A percentile compares a stretch with the other conserved stretches of the same genome.
phyloP scores from a whole-genome alignment of 2,113 vertebrate genomes.

The Callospermophilus lateralis region DNA sequence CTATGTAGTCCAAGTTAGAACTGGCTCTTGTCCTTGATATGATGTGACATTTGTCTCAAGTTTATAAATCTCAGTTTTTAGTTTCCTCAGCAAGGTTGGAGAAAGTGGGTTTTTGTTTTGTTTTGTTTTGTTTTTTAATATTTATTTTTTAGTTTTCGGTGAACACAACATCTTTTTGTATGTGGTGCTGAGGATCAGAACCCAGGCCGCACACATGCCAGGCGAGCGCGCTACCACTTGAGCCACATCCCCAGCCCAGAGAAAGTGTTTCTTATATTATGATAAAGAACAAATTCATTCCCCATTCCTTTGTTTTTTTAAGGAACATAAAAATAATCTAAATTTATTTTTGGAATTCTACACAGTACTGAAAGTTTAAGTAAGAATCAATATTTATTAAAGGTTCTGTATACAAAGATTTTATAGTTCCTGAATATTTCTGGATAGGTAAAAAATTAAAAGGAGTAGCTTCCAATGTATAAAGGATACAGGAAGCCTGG shows the following conservation, averaged over 20 bases:
- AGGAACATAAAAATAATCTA: slow-evolving; percentile 50
- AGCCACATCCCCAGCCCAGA: too few relatives aligned
- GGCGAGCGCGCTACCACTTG: too few relatives aligned
- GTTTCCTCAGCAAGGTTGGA: slow-evolving; percentile 23
- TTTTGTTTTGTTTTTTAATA: too few relatives aligned
- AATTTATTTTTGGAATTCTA: slow-evolving; percentile 60
- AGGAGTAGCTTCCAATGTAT: not conserved
- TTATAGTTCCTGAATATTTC: slow-evolving; percentile 49
- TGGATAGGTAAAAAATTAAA: slow-evolving; percentile 45
- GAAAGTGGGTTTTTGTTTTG: too few relatives aligned
- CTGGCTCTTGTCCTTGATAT: slow-evolving; percentile 44
- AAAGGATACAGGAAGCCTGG: slow-evolving; percentile 47
- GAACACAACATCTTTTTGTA: too few relatives aligned
- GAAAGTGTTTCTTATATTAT: slow-evolving; percentile 40
- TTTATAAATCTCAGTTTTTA: slow-evolving; percentile 54
- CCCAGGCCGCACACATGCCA: too few relatives aligned
- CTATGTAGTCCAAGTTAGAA: slow-evolving; percentile 11
- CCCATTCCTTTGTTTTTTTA: slow-evolving; percentile 23
- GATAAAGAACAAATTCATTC: slow-evolving; percentile 59
- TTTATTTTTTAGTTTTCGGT: too few relatives aligned
- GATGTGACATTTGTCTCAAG: slow-evolving; percentile 66
- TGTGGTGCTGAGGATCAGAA: too few relatives aligned
- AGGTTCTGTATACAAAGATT: slow-evolving; percentile 39
- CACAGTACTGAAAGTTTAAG: slow-evolving; percentile 1
- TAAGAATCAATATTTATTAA: slow-evolving; percentile 66